Conservation (phyloP, 1,140 invertebrate genomes). For the Vanessa atalanta region DNA sequence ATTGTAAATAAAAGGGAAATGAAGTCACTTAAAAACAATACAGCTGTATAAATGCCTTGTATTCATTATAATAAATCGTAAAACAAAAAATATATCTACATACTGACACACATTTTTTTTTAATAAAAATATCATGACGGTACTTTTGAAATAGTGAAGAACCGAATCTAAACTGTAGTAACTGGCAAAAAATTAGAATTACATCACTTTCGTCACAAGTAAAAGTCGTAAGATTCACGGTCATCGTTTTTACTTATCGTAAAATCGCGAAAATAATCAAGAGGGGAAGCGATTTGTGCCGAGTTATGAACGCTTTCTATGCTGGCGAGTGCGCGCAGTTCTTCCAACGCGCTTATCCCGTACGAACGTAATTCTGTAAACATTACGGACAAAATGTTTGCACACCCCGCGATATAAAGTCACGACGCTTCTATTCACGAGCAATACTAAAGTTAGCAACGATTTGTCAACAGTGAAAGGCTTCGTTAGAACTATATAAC, state of each 20-base stretch:
- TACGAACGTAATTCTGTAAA: conserved; percentile 36
- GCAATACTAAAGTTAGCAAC: conserved; percentile 14
- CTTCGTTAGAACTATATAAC: conserved; percentile 56
- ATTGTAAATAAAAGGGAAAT: neutral
- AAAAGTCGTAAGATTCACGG: conserved; percentile 49
- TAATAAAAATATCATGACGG: neutral
- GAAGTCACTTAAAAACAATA: neutral
- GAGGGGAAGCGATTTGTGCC: conserved; percentile 56
- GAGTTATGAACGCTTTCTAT: conserved; percentile 65
- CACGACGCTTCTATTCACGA: conserved; percentile 37
- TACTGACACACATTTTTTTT: neutral
- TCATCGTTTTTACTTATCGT: conserved; percentile 47
- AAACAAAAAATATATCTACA: neutral
- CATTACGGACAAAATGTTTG: conserved; percentile 45
- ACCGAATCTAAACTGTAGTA: neutral
- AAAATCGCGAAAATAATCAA: conserved; percentile 49
- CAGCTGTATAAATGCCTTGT: neutral
- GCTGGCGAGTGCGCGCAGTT: conserved; percentile 41
- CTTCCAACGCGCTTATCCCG: conserved; percentile 41
- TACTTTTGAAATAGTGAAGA: neutral
- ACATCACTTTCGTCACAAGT: conserved; percentile 6
- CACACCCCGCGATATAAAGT: conserved; percentile 50
- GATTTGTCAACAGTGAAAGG: conserved; percentile 68
- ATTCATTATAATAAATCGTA: no score
- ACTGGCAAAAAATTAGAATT: neutral